Conservation (phyloP, 2,888 invertebrate genomes). For the Papilio elwesi region DNA sequence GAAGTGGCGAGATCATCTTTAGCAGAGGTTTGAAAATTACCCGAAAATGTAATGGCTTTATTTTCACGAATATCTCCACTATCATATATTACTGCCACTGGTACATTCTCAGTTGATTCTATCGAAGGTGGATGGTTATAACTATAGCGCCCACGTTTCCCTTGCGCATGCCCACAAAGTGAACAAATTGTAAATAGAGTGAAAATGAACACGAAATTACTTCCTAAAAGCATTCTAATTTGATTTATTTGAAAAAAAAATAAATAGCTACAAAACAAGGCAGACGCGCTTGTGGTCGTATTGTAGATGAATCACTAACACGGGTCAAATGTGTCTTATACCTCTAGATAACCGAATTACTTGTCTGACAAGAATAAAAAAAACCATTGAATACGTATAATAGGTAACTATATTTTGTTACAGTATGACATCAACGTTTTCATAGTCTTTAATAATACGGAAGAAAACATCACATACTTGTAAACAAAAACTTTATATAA, state of each 20-base stretch:
- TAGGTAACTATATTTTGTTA: conserved; percentile 45
- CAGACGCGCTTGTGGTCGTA: conserved; percentile 61
- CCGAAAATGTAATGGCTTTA: conserved; percentile 32
- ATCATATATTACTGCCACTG: conserved; percentile 46
- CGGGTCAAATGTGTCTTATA: conserved; percentile 56
- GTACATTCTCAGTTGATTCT: conserved; percentile 51
- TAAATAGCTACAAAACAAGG: conserved; percentile 55
- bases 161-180: conserved; percentile 44
- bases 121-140: conserved; percentile 58
- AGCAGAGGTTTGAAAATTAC: neutral
- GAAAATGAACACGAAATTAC: conserved; percentile 31
- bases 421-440: conserved; percentile 58
- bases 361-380: conserved; percentile 66
- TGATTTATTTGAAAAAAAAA: conserved; percentile 43
- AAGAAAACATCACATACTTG: conserved; percentile 42
- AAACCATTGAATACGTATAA: conserved; percentile 41
- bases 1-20: neutral
- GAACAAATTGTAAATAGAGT: conserved; percentile 26
- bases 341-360: conserved; percentile 62
- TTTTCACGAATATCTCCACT: conserved; percentile 42
- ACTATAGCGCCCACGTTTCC: conserved; percentile 41
- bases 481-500: conserved; percentile 16
- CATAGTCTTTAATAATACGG: conserved; percentile 46
- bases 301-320: conserved; percentile 66
- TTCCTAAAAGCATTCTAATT: conserved; percentile 39